Evolutionary conservation across 2,113 vertebrate species (phyloP).

Genomic region (Mormyrus iriodes): DNA sequence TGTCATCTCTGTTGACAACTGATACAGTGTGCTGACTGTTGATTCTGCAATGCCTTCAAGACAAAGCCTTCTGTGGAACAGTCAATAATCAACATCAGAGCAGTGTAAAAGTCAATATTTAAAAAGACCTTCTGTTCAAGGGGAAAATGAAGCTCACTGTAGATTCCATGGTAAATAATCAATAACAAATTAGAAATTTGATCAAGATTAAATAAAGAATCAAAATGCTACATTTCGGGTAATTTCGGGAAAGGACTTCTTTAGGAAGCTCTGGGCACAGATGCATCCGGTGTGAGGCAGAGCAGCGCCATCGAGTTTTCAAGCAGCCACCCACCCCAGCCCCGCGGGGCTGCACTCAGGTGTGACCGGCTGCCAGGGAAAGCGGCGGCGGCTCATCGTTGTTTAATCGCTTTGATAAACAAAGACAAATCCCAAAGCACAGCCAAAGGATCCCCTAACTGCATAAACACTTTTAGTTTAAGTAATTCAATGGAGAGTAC

Average conservation of each 20-base stretch:
- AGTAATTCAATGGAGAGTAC: neutral
- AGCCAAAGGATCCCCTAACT: neutral
- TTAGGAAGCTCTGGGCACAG: conserved; percentile 29
- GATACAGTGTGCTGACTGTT: neutral
- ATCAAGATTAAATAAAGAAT: neutral
- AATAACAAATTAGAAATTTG: neutral
- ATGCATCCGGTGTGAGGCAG: conserved; percentile 24
- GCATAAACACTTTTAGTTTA: neutral
- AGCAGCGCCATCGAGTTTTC: neutral
- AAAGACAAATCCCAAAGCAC: neutral
- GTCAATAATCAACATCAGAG: neutral
- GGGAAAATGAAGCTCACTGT: neutral
- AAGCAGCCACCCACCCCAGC: conserved; percentile 15
- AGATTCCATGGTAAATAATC: neutral
- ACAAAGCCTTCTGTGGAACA: conserved; percentile 1
- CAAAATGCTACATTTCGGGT: neutral
- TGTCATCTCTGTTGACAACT: conserved; percentile 10
- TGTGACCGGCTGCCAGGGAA: neutral
- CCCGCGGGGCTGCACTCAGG: neutral
- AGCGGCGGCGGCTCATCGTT: neutral
- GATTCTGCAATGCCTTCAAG: neutral
- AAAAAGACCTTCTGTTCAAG: neutral
- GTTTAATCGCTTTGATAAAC: neutral
- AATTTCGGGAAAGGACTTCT: neutral
- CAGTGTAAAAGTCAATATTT: neutral